phyloP scores from a whole-genome alignment of 2,113 vertebrate species.

The Syngnathus typhle region DNA sequence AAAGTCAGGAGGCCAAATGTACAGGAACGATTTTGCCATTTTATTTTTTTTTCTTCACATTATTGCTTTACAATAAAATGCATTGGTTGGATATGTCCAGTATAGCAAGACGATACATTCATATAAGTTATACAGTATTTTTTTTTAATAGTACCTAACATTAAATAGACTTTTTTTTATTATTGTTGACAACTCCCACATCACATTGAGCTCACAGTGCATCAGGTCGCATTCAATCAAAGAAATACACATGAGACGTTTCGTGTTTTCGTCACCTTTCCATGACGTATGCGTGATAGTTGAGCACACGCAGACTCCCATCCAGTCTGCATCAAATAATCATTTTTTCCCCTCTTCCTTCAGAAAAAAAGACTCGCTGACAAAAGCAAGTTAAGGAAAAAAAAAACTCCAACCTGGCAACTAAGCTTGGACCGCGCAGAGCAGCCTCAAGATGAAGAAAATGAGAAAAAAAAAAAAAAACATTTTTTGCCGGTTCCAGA shows the following conservation, averaged over 20 bases:
- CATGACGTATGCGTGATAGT: slow-evolving; percentile 28
- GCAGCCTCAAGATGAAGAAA: slow-evolving; percentile 13
- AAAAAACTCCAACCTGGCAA: slow-evolving; percentile 28
- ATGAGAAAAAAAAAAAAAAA: slow-evolving; percentile 6
- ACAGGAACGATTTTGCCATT: slow-evolving; percentile 66
- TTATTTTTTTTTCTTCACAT: slow-evolving; percentile 70
- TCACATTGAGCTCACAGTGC: slow-evolving; percentile 98
- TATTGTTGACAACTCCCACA: slow-evolving; percentile 82
- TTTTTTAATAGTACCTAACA: slow-evolving; percentile 75
- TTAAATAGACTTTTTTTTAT: slow-evolving; percentile 66
- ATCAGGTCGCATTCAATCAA: slow-evolving; percentile 89
- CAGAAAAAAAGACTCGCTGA: slow-evolving; percentile 24
- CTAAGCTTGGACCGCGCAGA: slow-evolving; percentile 47
- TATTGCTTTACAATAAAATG: slow-evolving; percentile 82
- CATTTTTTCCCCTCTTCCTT: background rate
- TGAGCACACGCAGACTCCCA: slow-evolving; percentile 33
- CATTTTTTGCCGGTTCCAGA: slow-evolving; percentile 45
- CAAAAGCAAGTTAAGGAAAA: slow-evolving; percentile 20
- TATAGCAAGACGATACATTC: slow-evolving; percentile 82
- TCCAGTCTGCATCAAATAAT: slow-evolving; percentile 44
- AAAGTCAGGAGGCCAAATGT: slow-evolving; percentile 57
- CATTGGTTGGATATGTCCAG: slow-evolving; percentile 75
- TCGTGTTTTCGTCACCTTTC: slow-evolving; percentile 9
- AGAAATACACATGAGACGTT: slow-evolving; percentile 37
- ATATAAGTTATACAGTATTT: slow-evolving; percentile 79